Percentiles rank a stretch among this genome's conserved stretches.
Conservation (phyloP, 2,113 vertebrate genomes). For the Psophia crepitans region DNA sequence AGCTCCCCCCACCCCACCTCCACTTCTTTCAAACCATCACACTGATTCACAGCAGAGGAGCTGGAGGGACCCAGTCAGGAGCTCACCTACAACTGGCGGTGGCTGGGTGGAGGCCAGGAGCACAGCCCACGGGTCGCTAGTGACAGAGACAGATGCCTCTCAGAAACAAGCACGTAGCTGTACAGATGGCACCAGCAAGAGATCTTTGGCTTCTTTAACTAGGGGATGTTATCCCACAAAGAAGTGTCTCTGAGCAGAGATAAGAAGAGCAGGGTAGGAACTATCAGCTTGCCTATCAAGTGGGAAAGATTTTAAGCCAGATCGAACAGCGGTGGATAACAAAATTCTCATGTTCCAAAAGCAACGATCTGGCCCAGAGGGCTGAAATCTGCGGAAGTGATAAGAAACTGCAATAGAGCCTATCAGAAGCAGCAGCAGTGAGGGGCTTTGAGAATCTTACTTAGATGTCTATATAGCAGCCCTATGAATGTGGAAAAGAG, state of each 20-base stretch:
- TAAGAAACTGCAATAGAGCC: slow-evolving; percentile 7
- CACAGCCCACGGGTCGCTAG: not conserved
- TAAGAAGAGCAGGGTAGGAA: not conserved
- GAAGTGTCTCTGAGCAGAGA: slow-evolving; percentile 11
- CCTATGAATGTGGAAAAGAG: not conserved
- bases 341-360: not conserved
- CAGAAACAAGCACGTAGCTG: not conserved
- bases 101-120: slow-evolving; percentile 17
- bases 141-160: slow-evolving; percentile 52
- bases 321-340: not conserved
- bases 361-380: slow-evolving; percentile 30
- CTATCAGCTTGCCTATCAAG: slow-evolving; percentile 30
- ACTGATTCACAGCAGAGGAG: not conserved
- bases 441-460: not conserved
- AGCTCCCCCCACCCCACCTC: no score
- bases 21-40: not conserved
- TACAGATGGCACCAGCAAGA: slow-evolving; percentile 59
- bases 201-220: slow-evolving; percentile 26
- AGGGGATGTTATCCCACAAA: not conserved
- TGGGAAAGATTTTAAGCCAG: slow-evolving; percentile 19
- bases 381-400: slow-evolving; percentile 40
- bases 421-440: not conserved
- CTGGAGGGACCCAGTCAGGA: not conserved
- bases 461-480: not conserved
- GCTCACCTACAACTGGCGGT: not conserved